These are phyloP conservation scores for Elegia similella DNA, from an alignment of 2,888 invertebrate genomes.

Conservation along the genomic window DNA sequence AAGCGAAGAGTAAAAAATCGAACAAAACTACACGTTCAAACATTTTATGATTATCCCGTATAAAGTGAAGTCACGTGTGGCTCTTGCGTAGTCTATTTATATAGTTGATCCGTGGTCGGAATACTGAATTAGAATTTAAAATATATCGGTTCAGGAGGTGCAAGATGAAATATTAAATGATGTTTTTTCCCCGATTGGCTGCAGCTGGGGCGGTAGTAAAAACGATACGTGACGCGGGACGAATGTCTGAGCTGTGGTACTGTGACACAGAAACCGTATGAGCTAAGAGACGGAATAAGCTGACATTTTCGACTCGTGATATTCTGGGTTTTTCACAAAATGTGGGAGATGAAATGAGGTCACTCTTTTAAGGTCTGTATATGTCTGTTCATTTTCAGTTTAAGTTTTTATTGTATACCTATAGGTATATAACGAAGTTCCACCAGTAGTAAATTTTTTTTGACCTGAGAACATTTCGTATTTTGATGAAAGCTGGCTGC, in stretches of 20 bases:
- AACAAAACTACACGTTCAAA: background rate
- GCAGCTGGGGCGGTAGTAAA: constrained; percentile 76
- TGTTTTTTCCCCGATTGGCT: constrained; percentile 67
- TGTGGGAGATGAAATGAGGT: too few species aligned
- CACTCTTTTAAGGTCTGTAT: too few species aligned
- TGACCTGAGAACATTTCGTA: too few species aligned
- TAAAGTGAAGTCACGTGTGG: background rate
- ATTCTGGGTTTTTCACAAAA: too few species aligned
- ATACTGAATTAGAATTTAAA: constrained; percentile 72
- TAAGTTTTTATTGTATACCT: too few species aligned
- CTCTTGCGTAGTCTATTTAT: background rate
- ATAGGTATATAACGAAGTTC: too few species aligned
- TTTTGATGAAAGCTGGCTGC: too few species aligned
- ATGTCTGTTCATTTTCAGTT: too few species aligned
- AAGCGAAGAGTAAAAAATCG: background rate
- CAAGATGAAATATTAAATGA: constrained; percentile 67
- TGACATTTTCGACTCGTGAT: background rate
- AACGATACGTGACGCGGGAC: constrained; percentile 61
- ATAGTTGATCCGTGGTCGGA: background rate
- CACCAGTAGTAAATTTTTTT: too few species aligned
- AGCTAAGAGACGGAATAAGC: background rate
- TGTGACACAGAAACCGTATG: background rate
- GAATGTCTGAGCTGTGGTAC: background rate
- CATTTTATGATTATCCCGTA: background rate
- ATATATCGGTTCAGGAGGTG: constrained; percentile 69